Conservation (phyloP, 1,140 invertebrate species). For the Microplitis demolitor region DNA sequence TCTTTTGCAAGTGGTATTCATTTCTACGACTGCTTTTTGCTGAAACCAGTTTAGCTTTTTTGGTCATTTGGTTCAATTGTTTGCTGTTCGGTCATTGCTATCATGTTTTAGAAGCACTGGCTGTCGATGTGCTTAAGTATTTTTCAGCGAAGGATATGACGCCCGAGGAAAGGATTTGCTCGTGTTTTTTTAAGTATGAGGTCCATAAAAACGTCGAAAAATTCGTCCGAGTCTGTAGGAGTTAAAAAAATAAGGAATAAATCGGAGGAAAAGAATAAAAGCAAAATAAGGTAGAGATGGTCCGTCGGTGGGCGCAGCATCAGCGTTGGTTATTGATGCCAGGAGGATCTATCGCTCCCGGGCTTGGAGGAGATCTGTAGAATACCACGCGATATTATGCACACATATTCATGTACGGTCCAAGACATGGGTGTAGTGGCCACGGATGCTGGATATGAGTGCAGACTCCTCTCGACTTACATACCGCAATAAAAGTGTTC, state of each 20-base stretch:
- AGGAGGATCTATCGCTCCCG: slow-evolving; percentile 50
- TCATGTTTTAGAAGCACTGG: too few relatives aligned
- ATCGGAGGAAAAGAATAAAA: not conserved
- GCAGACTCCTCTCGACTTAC: not conserved
- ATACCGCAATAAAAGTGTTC: slow-evolving; percentile 41
- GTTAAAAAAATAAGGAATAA: slow-evolving; percentile 8
- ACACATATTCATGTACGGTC: not conserved
- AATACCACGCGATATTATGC: not conserved
- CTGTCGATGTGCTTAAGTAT: too few relatives aligned
- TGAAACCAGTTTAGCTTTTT: too few relatives aligned
- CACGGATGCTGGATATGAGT: not conserved
- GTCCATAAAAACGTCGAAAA: slow-evolving; percentile 24
- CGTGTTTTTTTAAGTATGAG: not conserved
- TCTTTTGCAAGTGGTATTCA: too few relatives aligned
- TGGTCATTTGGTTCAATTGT: too few relatives aligned
- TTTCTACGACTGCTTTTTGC: too few relatives aligned
- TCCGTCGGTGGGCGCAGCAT: slow-evolving; percentile 11
- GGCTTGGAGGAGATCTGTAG: slow-evolving; percentile 40
- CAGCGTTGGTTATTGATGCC: slow-evolving; percentile 28
- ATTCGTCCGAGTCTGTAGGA: slow-evolving; percentile 7
- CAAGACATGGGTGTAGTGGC: slow-evolving; percentile 2
- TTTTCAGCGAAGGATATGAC: not conserved
- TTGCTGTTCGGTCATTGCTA: too few relatives aligned
- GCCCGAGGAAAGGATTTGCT: slow-evolving; percentile 1
- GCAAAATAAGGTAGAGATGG: not conserved